Evolutionary conservation across 2,113 vertebrate species (phyloP), one percentile per base, ranked within the genome.

Genomic region (Myiagra hebetior): DNA sequence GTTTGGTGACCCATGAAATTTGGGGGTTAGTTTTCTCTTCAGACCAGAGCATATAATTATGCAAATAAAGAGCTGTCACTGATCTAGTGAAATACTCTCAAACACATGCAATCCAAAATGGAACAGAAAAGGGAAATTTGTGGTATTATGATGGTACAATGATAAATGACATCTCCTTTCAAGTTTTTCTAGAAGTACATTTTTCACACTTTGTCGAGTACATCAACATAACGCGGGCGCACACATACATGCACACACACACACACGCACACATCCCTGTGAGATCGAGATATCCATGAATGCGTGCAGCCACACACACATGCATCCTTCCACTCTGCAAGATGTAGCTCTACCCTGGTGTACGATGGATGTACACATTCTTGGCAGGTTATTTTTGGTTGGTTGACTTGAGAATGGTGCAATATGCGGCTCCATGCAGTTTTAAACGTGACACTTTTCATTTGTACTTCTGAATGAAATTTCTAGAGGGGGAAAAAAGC

Each of bases 21-120:
- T 99, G 98, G 98, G 97, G 99, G 99, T 99, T 99, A 99, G 98
- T 99, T 99, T 99, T 99, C 99, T 98, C 99, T 99, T 99, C 99
- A 99, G 98, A 99, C 99, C 98, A 98, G 98, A 99, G 99, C 99
- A 99, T 99, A 99, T 99, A 99, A 99, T 99, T 99, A 99, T 99
- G 99, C 99, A 99, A 99, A 99, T 99, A 99, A 98, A 99, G 98
- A 98, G 99, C 98, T 99, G 99, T 99, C 99, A 99, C 98, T 98
- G 99, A 99, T 99, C 98, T 98, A 98, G 98, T 98, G 98, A 98
- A 99, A 98, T 98, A 98, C 97, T 98, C 98, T 97, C 98, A 97
- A 98, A 98, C 98, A 98, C 98, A 98, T 97, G 97, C 98, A 97
- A 97, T 94, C 97, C 91, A 64, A 98, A 98, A 97, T 96, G 97